Evolutionary conservation across 2,797 vertebrate species (phyloP).

Genomic region (Lepus oiostolus): DNA sequence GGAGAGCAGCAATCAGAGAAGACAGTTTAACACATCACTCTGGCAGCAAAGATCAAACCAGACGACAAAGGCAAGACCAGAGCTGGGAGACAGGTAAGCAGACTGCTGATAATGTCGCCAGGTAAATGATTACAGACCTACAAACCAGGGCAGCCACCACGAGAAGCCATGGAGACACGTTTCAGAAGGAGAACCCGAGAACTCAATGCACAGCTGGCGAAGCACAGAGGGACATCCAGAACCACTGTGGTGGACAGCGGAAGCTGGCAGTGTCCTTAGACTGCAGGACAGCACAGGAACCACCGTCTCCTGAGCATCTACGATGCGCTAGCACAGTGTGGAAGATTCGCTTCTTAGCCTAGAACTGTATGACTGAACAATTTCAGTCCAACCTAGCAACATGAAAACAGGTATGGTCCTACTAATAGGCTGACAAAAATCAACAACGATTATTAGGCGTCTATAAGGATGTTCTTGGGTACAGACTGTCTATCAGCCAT

Average conservation of each 20-base stretch:
- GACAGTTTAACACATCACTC: not conserved
- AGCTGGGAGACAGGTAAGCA: not conserved
- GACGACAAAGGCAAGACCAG: not conserved
- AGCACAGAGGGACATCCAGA: not conserved
- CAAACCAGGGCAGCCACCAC: not conserved
- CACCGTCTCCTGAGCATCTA: not conserved
- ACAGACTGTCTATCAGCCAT: not conserved
- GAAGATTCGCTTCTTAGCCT: not conserved
- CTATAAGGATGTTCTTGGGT: not conserved
- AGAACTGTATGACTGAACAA: not conserved
- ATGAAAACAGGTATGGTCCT: not conserved
- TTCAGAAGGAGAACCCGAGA: not conserved
- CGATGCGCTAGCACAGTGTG: fast-evolving
- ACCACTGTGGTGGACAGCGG: not conserved
- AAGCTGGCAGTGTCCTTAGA: not conserved
- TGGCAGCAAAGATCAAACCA: not conserved
- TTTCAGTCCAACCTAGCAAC: not conserved
- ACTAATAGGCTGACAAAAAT: not conserved
- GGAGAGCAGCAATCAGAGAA: not conserved
- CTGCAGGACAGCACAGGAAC: not conserved
- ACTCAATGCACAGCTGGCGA: not conserved
- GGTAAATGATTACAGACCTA: not conserved
- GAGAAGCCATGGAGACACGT: fast-evolving
- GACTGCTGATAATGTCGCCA: not conserved
- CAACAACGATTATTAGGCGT: not conserved